Conservation (phyloP, 1,140 invertebrate genomes). For the Odontomachus brunneus region DNA sequence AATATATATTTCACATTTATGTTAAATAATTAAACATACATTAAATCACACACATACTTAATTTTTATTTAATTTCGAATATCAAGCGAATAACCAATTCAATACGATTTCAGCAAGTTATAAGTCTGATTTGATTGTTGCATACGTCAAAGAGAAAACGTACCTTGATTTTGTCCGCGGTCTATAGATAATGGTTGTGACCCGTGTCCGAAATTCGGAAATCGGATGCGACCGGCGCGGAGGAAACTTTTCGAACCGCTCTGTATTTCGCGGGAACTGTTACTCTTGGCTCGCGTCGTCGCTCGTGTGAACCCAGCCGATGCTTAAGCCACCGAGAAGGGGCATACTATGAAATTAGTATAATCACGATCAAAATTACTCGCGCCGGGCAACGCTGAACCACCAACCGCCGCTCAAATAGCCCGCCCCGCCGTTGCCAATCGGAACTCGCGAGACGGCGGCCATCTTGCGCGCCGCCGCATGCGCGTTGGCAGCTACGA, state of each 20-base stretch:
- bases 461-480: slow-evolving; percentile 74
- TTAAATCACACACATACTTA: background rate
- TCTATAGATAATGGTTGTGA: background rate
- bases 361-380: slow-evolving; percentile 81
- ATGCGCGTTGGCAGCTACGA: slow-evolving; percentile 69
- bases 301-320: slow-evolving; percentile 71
- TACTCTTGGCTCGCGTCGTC: slow-evolving; percentile 65
- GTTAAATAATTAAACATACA: background rate
- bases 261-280: slow-evolving; percentile 66
- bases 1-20: background rate
- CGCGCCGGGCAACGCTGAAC: slow-evolving; percentile 72
- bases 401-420: slow-evolving; percentile 80
- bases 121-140: background rate
- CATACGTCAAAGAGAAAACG: background rate
- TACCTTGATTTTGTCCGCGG: slow-evolving; percentile 47
- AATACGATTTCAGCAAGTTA: background rate
- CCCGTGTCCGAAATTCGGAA: slow-evolving; percentile 13
- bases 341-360: slow-evolving; percentile 79
- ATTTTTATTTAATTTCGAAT: background rate
- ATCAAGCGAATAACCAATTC: background rate
- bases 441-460: slow-evolving; percentile 66
- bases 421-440: slow-evolving; percentile 76
- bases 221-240: slow-evolving; percentile 17
- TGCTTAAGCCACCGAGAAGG: slow-evolving; percentile 75
- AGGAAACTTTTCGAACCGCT: slow-evolving; percentile 50